phyloP scores from a whole-genome alignment of 2,888 invertebrate genomes.

The Pristionchus exspectatus region DNA sequence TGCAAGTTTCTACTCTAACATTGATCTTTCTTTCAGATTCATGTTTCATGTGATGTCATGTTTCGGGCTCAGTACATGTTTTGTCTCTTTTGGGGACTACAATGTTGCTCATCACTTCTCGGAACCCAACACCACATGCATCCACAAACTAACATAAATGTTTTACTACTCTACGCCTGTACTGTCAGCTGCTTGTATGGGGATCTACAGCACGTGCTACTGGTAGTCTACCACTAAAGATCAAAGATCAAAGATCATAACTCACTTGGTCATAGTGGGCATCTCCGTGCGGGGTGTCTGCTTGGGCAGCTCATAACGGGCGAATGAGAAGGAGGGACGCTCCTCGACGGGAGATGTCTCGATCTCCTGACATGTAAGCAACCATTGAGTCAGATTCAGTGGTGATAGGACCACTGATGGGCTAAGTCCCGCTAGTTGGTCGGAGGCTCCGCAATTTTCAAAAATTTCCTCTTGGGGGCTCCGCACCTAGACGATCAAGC shows the following conservation, averaged over 20 bases:
- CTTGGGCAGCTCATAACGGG: slow-evolving; percentile 65
- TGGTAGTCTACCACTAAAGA: not conserved
- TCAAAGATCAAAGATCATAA: not conserved
- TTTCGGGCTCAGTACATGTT: not conserved
- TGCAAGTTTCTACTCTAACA: not conserved
- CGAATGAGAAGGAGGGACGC: slow-evolving; percentile 54
- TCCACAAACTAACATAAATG: too few species aligned
- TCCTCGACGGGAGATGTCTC: slow-evolving; percentile 50
- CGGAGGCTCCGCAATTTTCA: too few species aligned
- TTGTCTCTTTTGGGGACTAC: not conserved
- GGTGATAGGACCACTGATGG: too few species aligned
- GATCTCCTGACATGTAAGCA: not conserved
- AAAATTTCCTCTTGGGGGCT: too few species aligned
- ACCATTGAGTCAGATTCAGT: too few species aligned
- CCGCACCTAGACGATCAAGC: too few species aligned
- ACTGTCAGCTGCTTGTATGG: too few species aligned
- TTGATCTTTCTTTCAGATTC: not conserved
- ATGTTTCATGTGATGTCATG: not conserved
- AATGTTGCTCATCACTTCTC: not conserved
- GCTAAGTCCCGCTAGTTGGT: too few species aligned
- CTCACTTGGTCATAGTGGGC: slow-evolving; percentile 52
- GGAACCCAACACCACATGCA: not conserved
- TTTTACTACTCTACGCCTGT: too few species aligned
- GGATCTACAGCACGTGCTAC: not conserved
- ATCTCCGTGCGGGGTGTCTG: slow-evolving; percentile 66